These are phyloP conservation scores for Brachyhypopomus gauderio DNA, from an alignment of 2,113 vertebrate species.

Conservation along the genomic window DNA sequence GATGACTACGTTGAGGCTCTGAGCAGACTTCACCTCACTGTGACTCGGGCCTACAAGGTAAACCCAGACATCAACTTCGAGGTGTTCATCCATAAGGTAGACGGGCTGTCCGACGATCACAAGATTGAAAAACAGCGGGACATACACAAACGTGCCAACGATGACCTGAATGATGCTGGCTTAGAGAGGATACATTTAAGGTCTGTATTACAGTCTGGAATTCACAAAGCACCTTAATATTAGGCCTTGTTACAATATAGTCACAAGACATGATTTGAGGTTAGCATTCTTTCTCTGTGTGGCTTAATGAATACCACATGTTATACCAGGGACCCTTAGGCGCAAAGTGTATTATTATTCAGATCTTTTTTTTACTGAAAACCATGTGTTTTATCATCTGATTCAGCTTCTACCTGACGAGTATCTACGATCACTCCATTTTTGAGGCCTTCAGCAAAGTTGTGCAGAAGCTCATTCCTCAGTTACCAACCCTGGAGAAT, in stretches of 20 bases:
- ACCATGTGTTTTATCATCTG: not conserved
- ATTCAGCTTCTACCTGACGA: slow-evolving; percentile 87
- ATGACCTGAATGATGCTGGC: slow-evolving; percentile 87
- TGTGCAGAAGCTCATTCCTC: slow-evolving; percentile 89
- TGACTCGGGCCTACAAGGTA: slow-evolving; percentile 91
- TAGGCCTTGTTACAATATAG: not conserved
- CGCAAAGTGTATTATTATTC: not conserved
- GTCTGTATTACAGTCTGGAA: slow-evolving; percentile 62
- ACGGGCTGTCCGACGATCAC: slow-evolving; percentile 91
- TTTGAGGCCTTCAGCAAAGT: slow-evolving; percentile 93
- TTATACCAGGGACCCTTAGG: not conserved
- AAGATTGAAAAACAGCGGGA: slow-evolving; percentile 95
- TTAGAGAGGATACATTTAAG: slow-evolving; percentile 91
- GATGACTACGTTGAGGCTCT: slow-evolving; percentile 94
- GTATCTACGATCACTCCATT: slow-evolving; percentile 92
- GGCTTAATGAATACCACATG: not conserved
- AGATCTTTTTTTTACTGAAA: not conserved
- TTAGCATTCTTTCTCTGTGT: not conserved
- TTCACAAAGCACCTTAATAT: not conserved
- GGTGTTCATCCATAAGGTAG: slow-evolving; percentile 96
- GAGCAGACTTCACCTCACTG: slow-evolving; percentile 88
- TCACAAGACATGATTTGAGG: not conserved
- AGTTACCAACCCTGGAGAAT: slow-evolving; percentile 88
- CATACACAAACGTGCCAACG: slow-evolving; percentile 90
- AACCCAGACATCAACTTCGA: slow-evolving; percentile 95